These are phyloP conservation scores for Sebastes kiyomatsui DNA, from an alignment of 2,797 vertebrate species.

Conservation along the genomic window DNA sequence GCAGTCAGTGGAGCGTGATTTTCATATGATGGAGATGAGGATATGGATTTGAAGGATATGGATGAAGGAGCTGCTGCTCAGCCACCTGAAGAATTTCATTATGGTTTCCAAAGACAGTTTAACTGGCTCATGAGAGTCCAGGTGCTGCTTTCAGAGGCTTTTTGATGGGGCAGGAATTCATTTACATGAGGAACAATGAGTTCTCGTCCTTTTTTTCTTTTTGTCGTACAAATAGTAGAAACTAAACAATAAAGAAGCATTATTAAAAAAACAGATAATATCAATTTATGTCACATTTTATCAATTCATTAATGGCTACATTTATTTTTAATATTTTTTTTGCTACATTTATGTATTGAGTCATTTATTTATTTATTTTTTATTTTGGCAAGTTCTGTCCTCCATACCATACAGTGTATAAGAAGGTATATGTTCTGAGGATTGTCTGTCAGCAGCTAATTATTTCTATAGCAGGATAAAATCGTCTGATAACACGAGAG, in stretches of 20 bases:
- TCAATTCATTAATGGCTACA: too few relatives aligned
- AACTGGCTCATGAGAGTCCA: background rate
- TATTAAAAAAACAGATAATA: too few relatives aligned
- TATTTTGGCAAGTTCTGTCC: too few relatives aligned
- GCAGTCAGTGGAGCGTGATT: background rate
- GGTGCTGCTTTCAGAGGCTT: background rate
- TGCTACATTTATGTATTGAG: too few relatives aligned
- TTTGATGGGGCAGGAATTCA: background rate
- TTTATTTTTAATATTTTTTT: too few relatives aligned
- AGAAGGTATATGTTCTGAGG: background rate
- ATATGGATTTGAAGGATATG: background rate
- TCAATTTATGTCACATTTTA: too few relatives aligned
- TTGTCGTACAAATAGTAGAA: background rate
- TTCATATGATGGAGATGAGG: background rate
- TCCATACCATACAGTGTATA: too few relatives aligned
- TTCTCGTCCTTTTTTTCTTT: too few relatives aligned
- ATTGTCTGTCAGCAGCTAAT: background rate
- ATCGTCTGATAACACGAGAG: background rate
- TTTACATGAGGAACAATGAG: background rate
- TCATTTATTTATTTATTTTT: too few relatives aligned
- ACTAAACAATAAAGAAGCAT: background rate
- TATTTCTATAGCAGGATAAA: background rate
- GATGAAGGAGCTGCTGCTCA: background rate
- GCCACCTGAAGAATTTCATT: constrained; percentile 4
- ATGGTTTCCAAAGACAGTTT: background rate